Evolutionary conservation across 2,888 invertebrate genomes (phyloP).

Genomic region (Liopterus haemorrhoidalis): DNA sequence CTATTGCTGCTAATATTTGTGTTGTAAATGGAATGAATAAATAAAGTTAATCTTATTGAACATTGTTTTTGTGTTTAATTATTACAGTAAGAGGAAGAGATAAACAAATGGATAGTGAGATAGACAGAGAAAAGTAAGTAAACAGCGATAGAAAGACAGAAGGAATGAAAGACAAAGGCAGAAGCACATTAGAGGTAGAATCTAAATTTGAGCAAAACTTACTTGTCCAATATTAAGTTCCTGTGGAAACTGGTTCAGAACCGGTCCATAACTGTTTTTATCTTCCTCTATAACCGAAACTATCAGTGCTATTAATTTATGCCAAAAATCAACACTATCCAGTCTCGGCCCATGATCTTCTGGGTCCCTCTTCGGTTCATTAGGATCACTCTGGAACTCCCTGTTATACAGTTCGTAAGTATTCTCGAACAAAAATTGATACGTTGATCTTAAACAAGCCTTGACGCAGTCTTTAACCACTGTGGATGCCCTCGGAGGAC

Average conservation of each 20-base stretch:
- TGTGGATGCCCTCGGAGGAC: slow-evolving; percentile 96
- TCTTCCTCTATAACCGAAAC: slow-evolving; percentile 99
- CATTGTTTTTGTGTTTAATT: too few species aligned
- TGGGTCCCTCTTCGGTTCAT: slow-evolving; percentile 80
- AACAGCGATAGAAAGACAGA: too few species aligned
- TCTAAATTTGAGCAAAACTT: slow-evolving; percentile 31
- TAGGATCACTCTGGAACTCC: slow-evolving; percentile 86
- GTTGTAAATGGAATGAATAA: too few species aligned
- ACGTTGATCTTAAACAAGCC: slow-evolving; percentile 96
- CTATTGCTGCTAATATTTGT: too few species aligned
- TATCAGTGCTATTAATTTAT: slow-evolving; percentile 92
- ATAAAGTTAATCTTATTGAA: too few species aligned
- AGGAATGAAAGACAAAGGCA: too few species aligned
- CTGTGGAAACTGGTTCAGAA: slow-evolving; percentile 97
- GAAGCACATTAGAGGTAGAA: neutral
- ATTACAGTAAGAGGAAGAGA: too few species aligned
- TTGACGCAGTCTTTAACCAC: slow-evolving; percentile 99
- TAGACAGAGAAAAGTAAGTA: too few species aligned
- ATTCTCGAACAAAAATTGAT: slow-evolving; percentile 98
- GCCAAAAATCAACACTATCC: slow-evolving; percentile 96
- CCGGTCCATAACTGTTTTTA: slow-evolving; percentile 94
- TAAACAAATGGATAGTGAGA: too few species aligned
- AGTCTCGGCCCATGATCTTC: slow-evolving; percentile 81
- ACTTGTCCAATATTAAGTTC: slow-evolving; percentile 97
- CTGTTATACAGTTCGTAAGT: slow-evolving; percentile 95